Conservation (phyloP, 2,888 invertebrate species). For the Phyllotreta striolata region DNA sequence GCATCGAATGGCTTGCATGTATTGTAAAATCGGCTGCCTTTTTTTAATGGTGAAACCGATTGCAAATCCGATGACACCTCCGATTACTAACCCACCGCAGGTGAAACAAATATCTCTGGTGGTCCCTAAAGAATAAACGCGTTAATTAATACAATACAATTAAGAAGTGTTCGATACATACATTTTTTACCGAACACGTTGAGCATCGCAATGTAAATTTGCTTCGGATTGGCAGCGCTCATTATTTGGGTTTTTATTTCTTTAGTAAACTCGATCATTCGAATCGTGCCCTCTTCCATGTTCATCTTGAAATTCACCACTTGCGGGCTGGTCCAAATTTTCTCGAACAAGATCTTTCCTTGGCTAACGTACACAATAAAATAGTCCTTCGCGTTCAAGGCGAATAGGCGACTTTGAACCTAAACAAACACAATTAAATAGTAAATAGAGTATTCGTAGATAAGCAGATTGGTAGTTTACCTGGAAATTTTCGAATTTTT, state of each 20-base stretch:
- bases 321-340: constrained; percentile 50
- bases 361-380: constrained; percentile 49
- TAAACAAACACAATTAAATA: constrained; percentile 39
- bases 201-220: constrained; percentile 48
- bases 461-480: constrained; percentile 43
- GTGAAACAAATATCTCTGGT: constrained; percentile 60
- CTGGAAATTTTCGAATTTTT: constrained; percentile 57
- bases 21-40: constrained; percentile 54
- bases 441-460: neutral
- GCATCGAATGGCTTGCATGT: constrained; percentile 64
- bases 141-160: too few species aligned
- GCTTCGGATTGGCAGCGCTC: constrained; percentile 47
- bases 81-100: constrained; percentile 60
- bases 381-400: constrained; percentile 52
- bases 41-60: constrained; percentile 57
- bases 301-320: constrained; percentile 47
- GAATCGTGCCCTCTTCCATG: constrained; percentile 45
- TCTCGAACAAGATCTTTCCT: constrained; percentile 46
- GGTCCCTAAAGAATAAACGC: constrained; percentile 54
- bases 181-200: constrained; percentile 52
- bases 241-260: constrained; percentile 45
- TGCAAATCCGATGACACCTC: constrained; percentile 60
- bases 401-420: constrained; percentile 54
- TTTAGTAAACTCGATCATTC: constrained; percentile 45
- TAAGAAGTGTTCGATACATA: constrained; percentile 41